Evolutionary conservation across 2,888 invertebrate species (phyloP).

Genomic region (Tipula unca): DNA sequence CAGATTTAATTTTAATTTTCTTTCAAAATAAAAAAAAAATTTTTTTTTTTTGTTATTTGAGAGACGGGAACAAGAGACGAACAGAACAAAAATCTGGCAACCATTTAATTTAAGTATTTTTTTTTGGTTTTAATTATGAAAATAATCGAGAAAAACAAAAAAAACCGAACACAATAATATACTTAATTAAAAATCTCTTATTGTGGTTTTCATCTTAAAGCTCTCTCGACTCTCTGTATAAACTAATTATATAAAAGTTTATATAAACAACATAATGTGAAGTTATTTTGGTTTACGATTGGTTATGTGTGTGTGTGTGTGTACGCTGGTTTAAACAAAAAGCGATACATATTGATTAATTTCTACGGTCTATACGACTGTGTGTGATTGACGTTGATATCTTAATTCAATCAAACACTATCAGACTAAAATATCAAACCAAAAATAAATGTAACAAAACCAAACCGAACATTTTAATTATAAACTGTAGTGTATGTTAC

Average conservation of each 20-base stretch:
- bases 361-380: too few species aligned
- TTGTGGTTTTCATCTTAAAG: neutral
- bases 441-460: neutral
- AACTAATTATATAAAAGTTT: neutral
- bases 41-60: neutral
- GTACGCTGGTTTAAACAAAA: neutral
- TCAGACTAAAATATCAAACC: neutral
- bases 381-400: neutral
- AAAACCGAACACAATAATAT: neutral
- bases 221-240: neutral
- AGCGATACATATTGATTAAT: neutral
- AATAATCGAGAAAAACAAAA: neutral
- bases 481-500: neutral
- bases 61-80: neutral
- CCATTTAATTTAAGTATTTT: neutral
- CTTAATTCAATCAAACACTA: neutral
- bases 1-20: neutral
- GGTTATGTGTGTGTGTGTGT: neutral
- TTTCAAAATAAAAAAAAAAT: neutral
- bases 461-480: neutral
- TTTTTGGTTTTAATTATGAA: neutral
- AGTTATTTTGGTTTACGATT: neutral
- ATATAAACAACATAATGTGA: neutral
- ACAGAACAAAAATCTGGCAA: neutral
- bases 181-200: neutral